Conservation (phyloP, 2,797 vertebrate genomes). For the Numenius phaeopus region DNA sequence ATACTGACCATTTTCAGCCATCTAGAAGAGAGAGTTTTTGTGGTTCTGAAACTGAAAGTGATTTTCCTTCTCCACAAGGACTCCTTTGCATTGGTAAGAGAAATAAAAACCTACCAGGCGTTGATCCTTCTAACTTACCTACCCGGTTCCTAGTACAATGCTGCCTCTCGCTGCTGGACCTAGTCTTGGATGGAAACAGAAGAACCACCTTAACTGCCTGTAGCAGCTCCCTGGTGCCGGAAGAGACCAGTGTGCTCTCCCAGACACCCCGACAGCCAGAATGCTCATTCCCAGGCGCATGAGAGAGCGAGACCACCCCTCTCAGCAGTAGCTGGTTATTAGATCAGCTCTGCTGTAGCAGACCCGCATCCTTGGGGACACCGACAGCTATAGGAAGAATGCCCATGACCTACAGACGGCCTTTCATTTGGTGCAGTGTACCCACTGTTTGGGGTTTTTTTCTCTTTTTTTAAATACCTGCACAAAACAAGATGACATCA, state of each 20-base stretch:
- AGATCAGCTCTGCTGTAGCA: not conserved
- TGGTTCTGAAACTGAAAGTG: not conserved
- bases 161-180: not conserved
- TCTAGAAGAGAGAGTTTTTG: not conserved
- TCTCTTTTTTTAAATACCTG: not conserved
- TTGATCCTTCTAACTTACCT: not conserved
- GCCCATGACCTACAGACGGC: not conserved
- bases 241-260: not conserved
- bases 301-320: not conserved
- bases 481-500: not conserved
- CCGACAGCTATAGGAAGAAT: not conserved
- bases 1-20: not conserved
- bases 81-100: not conserved
- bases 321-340: not conserved
- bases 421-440: not conserved
- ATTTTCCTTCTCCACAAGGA: not conserved
- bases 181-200: not conserved
- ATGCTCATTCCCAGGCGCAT: not conserved
- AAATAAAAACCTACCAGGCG: not conserved
- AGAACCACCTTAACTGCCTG: not conserved
- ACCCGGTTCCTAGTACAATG: not conserved
- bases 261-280: not conserved
- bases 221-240: not conserved
- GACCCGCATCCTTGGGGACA: not conserved
- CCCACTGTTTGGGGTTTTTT: not conserved